Conservation (phyloP, 2,888 invertebrate species). For the Drosophila bunnanda region DNA sequence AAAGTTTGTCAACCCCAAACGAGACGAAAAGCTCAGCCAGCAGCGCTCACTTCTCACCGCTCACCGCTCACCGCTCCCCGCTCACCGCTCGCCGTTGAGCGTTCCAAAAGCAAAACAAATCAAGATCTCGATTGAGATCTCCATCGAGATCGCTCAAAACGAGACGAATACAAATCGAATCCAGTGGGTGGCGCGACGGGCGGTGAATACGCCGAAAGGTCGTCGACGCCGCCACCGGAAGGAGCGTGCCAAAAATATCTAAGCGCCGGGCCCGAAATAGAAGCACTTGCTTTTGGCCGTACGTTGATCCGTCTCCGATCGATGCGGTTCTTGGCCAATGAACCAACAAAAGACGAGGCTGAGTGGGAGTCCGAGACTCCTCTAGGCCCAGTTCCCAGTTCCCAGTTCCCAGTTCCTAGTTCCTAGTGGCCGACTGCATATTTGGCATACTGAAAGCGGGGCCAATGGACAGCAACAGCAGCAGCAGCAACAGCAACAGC, state of each 20-base stretch:
- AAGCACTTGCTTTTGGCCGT: conserved; percentile 36
- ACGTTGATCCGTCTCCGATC: conserved; percentile 25
- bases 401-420: conserved; percentile 57
- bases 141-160: conserved; percentile 13
- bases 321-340: conserved; percentile 1
- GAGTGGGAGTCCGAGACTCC: background rate
- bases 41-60: background rate
- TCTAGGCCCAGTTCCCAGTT: background rate
- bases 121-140: background rate
- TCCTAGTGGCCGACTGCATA: conserved; percentile 78
- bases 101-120: conserved; percentile 25
- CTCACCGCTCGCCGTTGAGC: background rate
- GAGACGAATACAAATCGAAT: conserved; percentile 36
- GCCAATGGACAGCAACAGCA: conserved; percentile 65
- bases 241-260: conserved; percentile 78
- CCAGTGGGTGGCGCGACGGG: conserved; percentile 11
- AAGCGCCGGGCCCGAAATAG: conserved; percentile 59
- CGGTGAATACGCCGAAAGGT: conserved; percentile 54
- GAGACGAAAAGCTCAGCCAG: conserved; percentile 10
- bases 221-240: conserved; percentile 63
- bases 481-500: conserved; percentile 55
- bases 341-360: background rate
- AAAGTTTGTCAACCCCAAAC: conserved; percentile 72
- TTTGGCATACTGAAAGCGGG: conserved; percentile 77
- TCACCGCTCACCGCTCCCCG: background rate